Evolutionary conservation across 2,888 invertebrate species (phyloP), one percentile per base, ranked within the genome.

Genomic region (Macropis europaea): DNA sequence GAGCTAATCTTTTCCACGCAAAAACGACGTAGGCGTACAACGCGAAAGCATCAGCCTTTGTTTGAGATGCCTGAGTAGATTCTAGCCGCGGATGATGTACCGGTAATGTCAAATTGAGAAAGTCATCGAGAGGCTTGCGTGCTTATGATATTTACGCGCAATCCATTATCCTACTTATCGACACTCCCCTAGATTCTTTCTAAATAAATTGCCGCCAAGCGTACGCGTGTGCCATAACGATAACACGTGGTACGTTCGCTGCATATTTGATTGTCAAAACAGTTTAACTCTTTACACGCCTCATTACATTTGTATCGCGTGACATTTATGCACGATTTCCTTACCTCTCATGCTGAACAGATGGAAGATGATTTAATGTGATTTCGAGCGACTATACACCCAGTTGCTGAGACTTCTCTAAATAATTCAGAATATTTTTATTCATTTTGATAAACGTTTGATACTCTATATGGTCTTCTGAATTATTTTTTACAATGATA

Each of bases 11-110:
- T 70, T 57, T 40, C 47, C 60, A 24, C 28, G 47, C 57, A 70
- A 76, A 79, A 68, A 22, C 62, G 40, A 60, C 52, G 79, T 79
- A 64, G 79, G 79, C 79, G 79, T 19, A 11, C 54, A 62, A 62
- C 47, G 61, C 70, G 57, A 69, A 47, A 66, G 62, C 53, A 26
- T 50, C 48, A 32, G 53, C 17, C 71, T 34, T 64, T 54, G 72
- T 73, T 61, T 45, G 36, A 34, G 45, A 56, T 47, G 50, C 53
- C 24, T 13, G n/a, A 56, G 61, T 47, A 64, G 50, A 59, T 62
- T 52, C 34, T 28, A 45, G 34, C 34, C 13, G 34, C 15, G 42
- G 40, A 50, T 54, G 64, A 67, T 63, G 61, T 45, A 34, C 60
- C 36, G 56, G 48, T 57, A 63, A 78, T 63, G 68, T 75, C 61